phyloP scores from a whole-genome alignment of 2,888 invertebrate genomes.

The Drosophila paranaensis region DNA sequence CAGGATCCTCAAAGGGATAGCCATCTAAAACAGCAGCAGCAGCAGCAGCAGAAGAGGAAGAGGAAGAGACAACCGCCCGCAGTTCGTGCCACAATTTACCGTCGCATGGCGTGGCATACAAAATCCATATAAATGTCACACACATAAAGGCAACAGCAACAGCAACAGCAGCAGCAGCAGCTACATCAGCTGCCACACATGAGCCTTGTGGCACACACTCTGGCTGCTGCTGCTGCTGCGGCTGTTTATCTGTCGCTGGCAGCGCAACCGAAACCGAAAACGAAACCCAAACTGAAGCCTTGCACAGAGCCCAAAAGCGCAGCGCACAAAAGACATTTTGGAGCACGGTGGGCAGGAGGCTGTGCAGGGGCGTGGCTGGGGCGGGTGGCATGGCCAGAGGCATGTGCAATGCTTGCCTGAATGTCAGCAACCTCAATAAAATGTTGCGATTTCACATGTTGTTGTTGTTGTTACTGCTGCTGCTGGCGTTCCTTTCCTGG shows the following conservation, averaged over 20 bases:
- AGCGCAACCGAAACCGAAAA: constrained; percentile 26
- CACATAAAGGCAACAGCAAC: constrained; percentile 29
- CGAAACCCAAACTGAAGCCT: constrained; percentile 29
- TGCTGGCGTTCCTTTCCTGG: constrained; percentile 83
- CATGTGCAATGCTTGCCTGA: constrained; percentile 64
- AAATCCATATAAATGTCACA: constrained; percentile 62
- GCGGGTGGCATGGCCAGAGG: constrained; percentile 26
- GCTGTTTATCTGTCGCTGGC: constrained; percentile 29
- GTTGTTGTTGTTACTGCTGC: constrained; percentile 81
- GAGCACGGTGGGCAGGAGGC: constrained; percentile 20
- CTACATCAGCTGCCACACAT: constrained; percentile 41
- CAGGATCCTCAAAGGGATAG: constrained; percentile 17
- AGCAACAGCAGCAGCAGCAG: constrained; percentile 24
- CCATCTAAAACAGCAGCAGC: constrained; percentile 14
- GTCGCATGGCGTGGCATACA: constrained; percentile 29
- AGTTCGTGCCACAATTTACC: constrained; percentile 48
- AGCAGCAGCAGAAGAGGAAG: too few relatives aligned
- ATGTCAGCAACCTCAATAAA: constrained; percentile 82
- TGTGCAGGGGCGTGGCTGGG: neutral
- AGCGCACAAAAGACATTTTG: constrained; percentile 51
- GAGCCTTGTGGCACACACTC: constrained; percentile 60
- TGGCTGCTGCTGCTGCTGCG: constrained; percentile 41
- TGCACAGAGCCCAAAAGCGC: constrained; percentile 9
- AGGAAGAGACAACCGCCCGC: constrained; percentile 7
- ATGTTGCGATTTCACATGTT: constrained; percentile 81